These are phyloP conservation scores for Electrophaes corylata DNA, from an alignment of 2,888 invertebrate genomes.

Conservation along the genomic window DNA sequence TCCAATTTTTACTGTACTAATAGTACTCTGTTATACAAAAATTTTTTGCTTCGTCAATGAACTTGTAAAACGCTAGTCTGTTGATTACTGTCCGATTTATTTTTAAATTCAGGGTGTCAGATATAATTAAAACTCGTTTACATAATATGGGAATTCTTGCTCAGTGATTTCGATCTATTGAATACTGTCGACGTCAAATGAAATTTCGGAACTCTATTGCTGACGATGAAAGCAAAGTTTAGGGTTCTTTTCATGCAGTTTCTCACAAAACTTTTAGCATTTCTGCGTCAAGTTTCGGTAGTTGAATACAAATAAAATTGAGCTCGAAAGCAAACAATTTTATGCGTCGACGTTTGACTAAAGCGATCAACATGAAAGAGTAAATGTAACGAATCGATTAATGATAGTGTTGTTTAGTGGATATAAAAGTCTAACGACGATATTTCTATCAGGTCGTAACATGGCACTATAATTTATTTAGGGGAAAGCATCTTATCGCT, in stretches of 20 bases:
- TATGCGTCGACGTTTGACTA: conserved; percentile 1
- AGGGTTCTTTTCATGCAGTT: background rate
- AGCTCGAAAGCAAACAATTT: conserved; percentile 5
- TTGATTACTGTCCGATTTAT: background rate
- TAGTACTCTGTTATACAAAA: too few species aligned
- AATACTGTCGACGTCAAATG: background rate
- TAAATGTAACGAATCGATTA: conserved; percentile 15
- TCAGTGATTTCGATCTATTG: background rate
- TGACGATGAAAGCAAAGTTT: background rate
- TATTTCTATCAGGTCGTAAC: conserved; percentile 24
- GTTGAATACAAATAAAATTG: conserved; percentile 1
- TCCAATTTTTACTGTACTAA: too few species aligned
- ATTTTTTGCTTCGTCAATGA: too few species aligned
- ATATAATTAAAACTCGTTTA: too few species aligned
- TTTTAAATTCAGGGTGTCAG: background rate
- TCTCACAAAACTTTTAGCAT: background rate
- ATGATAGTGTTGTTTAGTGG: conserved; percentile 19
- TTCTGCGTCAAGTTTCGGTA: background rate
- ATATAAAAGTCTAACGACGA: conserved; percentile 19
- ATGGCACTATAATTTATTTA: conserved; percentile 18
- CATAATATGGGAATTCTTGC: background rate
- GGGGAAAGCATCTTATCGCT: conserved; percentile 2
- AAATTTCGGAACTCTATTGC: background rate
- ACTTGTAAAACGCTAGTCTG: background rate
- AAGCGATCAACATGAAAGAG: conserved; percentile 14